Base-by-base conservation (phyloP, 2,888 invertebrate species). In the Geophilus truncorum region DNA sequence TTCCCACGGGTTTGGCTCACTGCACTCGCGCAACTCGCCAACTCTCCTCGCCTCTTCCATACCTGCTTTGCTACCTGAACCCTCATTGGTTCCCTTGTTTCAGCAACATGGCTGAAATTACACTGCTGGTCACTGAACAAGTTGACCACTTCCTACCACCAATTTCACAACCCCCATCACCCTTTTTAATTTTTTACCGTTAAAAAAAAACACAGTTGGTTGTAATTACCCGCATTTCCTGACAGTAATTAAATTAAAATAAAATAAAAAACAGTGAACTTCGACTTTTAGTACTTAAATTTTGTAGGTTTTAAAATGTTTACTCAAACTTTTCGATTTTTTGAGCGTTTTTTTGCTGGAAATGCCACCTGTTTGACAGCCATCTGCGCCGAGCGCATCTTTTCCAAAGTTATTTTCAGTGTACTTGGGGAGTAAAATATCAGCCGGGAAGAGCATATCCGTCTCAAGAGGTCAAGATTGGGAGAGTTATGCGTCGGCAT, bases 1-100 rank as follows among this genome's bases (percentile, higher is more conserved):
- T 70, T 70, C 70, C 70, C 70, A 70, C 70, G 70, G 70, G 70
- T 70, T 70, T 70, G 70, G 70, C 70, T 70, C 70, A 70, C 70
- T 70, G 70, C 70, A 70, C 70, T 70, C 28, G 70, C 70, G 28
- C 70, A 25, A 70, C 70, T 70, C 70, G 25, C 70, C 70, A 25
- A 25, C 25, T 28, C 28, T 70, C 70, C 28, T 70, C n/a, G n/a
- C n/a, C n/a, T n/a, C n/a, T n/a, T n/a, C n/a, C 70, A 51, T 70
- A 70, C 70, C 70, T 70, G 70, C 70, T 70, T 70, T 70, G 70
- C 70, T 70, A 70, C 70, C 70, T 70, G 70, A 70, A 12, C 25
- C 28, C 12, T 70, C 25, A 70, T 70, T 70, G 70, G 70, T 28
- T 10, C 28, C 28, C n/a, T 70, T 23, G 25, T 70, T 70, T 70